Evolutionary conservation across 1,140 invertebrate species (phyloP), one percentile per base, ranked within the genome.

Genomic region (Phenacoccus solenopsis): DNA sequence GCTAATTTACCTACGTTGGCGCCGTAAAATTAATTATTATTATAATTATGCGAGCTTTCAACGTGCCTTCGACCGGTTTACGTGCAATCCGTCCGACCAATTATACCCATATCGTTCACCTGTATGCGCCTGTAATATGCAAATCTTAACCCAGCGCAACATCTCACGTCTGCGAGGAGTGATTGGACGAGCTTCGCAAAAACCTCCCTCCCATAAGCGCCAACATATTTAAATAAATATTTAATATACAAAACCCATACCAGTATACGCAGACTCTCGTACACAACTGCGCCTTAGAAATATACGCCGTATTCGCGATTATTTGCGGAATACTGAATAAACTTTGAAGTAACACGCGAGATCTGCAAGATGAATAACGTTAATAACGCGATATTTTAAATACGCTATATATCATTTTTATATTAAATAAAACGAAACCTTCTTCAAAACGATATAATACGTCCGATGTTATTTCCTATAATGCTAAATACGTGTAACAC

Each of bases 201-300:
- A 49, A 49, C 38, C 38, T 49, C 38, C 16, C n/a, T 10, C 38
- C 38, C 38, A 49, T 49, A 16, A 49, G 38, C 38, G 38, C 13
- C 38, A 49, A 49, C 38, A 49, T n/a, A n/a, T 49, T 49, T 49
- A 49, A 49, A 49, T 49, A 49, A 49, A 49, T 49, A 49, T 49
- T 49, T 49, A 49, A 49, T 49, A 49, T 49, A 49, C 38, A 49
- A 49, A 49, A 49, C n/a, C n/a, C n/a, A n/a, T n/a, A n/a, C n/a
- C n/a, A n/a, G n/a, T n/a, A n/a, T n/a, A n/a, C 13, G 38, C 4
- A n/a, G 12, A 16, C 12, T 5, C 12, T 2, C 3, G 30, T 9
- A 16, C 2, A 49, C 13, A 49, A 49, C 20, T 16, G 20, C 38
- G 38, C 12, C 5, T 9, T 49, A 10, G 38, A 49, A 49, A 10